These are phyloP conservation scores for Ametastegia equiseti DNA, from an alignment of 2,888 invertebrate species.

Conservation along the genomic window DNA sequence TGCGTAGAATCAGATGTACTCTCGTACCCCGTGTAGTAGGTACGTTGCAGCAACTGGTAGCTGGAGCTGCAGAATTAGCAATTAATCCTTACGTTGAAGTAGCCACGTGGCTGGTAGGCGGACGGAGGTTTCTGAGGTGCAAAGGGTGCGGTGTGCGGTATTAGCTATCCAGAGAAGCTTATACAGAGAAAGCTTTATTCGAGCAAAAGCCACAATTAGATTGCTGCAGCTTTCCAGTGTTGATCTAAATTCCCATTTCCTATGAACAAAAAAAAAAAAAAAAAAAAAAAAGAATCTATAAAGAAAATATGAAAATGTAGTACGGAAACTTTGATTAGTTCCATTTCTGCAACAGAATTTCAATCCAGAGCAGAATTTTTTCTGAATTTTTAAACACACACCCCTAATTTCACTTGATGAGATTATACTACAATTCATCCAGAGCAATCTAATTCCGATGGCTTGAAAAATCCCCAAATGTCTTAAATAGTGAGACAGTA, in stretches of 20 bases:
- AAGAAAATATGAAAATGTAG: no score
- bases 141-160: slow-evolving; percentile 45
- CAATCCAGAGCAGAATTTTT: neutral
- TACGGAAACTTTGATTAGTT: no score
- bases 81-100: slow-evolving; percentile 65
- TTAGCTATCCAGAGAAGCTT: no score
- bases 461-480: neutral
- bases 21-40: neutral
- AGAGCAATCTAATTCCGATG: neutral
- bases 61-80: slow-evolving; percentile 67
- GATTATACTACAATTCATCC: neutral
- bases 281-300: neutral
- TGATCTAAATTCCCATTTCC: neutral
- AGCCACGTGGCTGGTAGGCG: slow-evolving; percentile 34
- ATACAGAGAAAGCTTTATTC: slow-evolving; percentile 70
- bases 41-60: slow-evolving; percentile 66
- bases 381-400: neutral
- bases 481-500: no score
- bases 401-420: neutral
- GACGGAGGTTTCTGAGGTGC: slow-evolving; percentile 24
- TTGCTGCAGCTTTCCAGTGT: slow-evolving; percentile 48
- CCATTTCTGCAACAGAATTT: no score
- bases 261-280: neutral
- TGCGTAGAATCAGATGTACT: neutral
- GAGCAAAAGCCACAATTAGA: slow-evolving; percentile 71